Evolutionary conservation across 2,888 invertebrate species (phyloP).

Genomic region (Eupithecia centaureata): DNA sequence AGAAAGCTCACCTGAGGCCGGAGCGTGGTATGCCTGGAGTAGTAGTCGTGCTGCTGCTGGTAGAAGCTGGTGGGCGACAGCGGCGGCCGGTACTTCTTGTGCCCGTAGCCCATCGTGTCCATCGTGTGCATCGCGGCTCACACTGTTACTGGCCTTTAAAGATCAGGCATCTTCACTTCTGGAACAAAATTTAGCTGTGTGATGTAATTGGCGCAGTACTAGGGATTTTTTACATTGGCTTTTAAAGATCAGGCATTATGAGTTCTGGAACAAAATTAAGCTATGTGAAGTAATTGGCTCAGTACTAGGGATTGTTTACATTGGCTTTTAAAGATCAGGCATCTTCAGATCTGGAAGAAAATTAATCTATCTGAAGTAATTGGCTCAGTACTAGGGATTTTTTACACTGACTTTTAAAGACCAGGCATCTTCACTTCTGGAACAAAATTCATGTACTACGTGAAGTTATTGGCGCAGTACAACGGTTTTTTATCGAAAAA

Average conservation of each 20-base stretch:
- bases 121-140: constrained; percentile 76
- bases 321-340: constrained; percentile 15
- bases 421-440: constrained; percentile 45
- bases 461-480: background rate
- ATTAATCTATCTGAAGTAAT: background rate
- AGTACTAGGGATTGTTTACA: background rate
- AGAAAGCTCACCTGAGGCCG: constrained; percentile 73
- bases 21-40: constrained; percentile 78
- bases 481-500: background rate
- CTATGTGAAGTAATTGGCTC: background rate
- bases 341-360: constrained; percentile 52
- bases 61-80: constrained; percentile 85
- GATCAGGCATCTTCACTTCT: constrained; percentile 42
- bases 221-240: background rate
- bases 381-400: background rate
- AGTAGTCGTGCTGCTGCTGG: constrained; percentile 83
- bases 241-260: constrained; percentile 35
- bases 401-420: constrained; percentile 16
- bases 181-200: constrained; percentile 44
- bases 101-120: constrained; percentile 86
- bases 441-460: constrained; percentile 44
- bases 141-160: constrained; percentile 18
- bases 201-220: background rate
- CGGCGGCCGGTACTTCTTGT: constrained; percentile 86
- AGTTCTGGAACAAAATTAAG: constrained; percentile 49